Conservation (phyloP, 1,140 invertebrate species). For the Brachionus rubens region DNA sequence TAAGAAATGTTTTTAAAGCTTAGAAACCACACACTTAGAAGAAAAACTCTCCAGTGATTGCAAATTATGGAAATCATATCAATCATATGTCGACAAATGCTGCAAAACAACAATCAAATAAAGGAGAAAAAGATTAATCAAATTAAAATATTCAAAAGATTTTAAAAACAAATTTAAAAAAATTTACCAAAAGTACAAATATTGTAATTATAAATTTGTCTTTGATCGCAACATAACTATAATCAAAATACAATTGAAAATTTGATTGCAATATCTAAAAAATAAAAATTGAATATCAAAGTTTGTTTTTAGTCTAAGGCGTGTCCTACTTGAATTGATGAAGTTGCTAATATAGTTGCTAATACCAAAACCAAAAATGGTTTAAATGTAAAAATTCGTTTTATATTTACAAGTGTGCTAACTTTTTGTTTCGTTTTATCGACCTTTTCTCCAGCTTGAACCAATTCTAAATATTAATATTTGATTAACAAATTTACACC, state of each 20-base stretch:
- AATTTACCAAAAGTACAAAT: slow-evolving; percentile 14
- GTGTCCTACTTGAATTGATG: slow-evolving; percentile 18
- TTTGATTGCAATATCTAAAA: slow-evolving; percentile 29
- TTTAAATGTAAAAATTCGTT: slow-evolving; percentile 35
- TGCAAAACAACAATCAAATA: too few relatives aligned
- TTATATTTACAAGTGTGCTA: not conserved
- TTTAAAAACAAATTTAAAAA: not conserved
- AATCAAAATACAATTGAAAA: slow-evolving; percentile 41
- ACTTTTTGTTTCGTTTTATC: not conserved
- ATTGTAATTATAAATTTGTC: slow-evolving; percentile 17
- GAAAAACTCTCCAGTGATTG: too few relatives aligned
- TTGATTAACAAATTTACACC: not conserved
- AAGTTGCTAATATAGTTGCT: slow-evolving; percentile 1
- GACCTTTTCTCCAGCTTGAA: not conserved
- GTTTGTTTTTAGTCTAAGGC: too few relatives aligned
- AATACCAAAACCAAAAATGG: slow-evolving; percentile 38
- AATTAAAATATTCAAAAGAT: not conserved
- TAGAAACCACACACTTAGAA: too few relatives aligned
- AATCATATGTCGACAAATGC: too few relatives aligned
- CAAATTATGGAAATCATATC: too few relatives aligned
- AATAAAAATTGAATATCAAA: not conserved
- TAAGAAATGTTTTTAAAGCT: too few relatives aligned
- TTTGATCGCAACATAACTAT: slow-evolving; percentile 19
- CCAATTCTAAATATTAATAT: not conserved
- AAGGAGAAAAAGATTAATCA: too few relatives aligned